A percentile compares a stretch with the other conserved stretches of the same genome.
Evolutionary conservation across 2,888 invertebrate genomes (phyloP).

Genomic region (Lithophane semibrunnea): DNA sequence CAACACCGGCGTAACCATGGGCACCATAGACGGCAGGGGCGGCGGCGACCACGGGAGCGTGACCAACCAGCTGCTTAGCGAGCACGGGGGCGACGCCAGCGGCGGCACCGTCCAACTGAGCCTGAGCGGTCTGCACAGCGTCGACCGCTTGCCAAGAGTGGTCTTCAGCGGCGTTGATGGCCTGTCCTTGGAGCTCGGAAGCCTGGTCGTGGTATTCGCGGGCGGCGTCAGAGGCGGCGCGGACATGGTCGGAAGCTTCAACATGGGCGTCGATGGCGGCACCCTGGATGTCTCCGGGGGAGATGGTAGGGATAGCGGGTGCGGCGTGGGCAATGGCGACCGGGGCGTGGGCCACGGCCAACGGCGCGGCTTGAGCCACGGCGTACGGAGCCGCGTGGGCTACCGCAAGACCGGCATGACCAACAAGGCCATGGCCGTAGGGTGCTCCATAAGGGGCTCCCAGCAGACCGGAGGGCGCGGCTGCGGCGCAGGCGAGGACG

Average conservation of each 20-base stretch:
- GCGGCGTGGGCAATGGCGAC: slow-evolving; percentile 75
- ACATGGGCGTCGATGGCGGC: slow-evolving; percentile 88
- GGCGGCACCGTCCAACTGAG: slow-evolving; percentile 86
- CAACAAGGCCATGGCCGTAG: slow-evolving; percentile 75
- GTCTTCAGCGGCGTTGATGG: slow-evolving; percentile 87
- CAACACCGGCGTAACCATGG: slow-evolving; percentile 66
- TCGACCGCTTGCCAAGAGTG: slow-evolving; percentile 88
- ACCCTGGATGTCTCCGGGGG: slow-evolving; percentile 85
- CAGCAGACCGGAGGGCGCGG: slow-evolving; percentile 85
- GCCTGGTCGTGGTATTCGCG: slow-evolving; percentile 88
- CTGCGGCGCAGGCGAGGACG: slow-evolving; percentile 87
- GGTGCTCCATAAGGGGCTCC: slow-evolving; percentile 79
- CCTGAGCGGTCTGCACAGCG: slow-evolving; percentile 85
- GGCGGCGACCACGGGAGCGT: slow-evolving; percentile 70
- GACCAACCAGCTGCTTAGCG: slow-evolving; percentile 86
- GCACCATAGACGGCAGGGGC: slow-evolving; percentile 65
- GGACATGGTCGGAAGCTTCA: slow-evolving; percentile 86
- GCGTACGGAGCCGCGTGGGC: slow-evolving; percentile 73
- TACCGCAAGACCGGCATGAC: slow-evolving; percentile 71
- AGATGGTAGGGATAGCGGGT: slow-evolving; percentile 84
- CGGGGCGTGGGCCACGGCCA: slow-evolving; percentile 73
- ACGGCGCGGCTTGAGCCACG: slow-evolving; percentile 67
- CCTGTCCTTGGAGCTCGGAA: slow-evolving; percentile 85
- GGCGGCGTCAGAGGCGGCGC: slow-evolving; percentile 85
- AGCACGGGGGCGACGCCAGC: slow-evolving; percentile 86